Base-by-base conservation (phyloP, 2,888 invertebrate species). In the Octonoba sinensis region DNA sequence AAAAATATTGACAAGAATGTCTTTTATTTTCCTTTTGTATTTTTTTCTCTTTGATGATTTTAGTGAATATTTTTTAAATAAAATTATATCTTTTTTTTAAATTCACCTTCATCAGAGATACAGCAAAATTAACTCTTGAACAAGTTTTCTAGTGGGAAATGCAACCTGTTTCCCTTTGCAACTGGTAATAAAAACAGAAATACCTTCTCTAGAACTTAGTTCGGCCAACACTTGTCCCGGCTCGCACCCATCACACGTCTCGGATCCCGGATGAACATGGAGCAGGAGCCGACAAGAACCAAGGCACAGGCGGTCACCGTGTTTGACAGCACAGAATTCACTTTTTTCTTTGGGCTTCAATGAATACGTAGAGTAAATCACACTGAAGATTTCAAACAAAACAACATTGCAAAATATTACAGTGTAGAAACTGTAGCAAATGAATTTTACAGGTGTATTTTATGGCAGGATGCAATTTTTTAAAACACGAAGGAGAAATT, bases 221-320 rank as follows among this genome's bases (percentile, higher is more conserved):
- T 76, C 82, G 3, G 88, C 87, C 76, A 86, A 86, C 16, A 89
- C 87, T 60, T 88, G 90, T 0, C 97, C 97, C 0, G 98, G 97
- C 88, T 98, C 97, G 89, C 98, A 99, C 83, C 94, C 92, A 0
- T 94, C 94, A 87, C 98, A 99, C 0, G 97, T 98, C 86, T 95
- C 94, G 84, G 92, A 92, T 0, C 96, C 96, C 3, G 92, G 91
- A 87, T 97, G 97, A 82, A 97, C 92, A 87, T 96, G 96, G 86
- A 96, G 94, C 4, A 95, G 87, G 0, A 96, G 88, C 0, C 94
- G 94, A 83, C 92, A 92, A 66, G 86, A 86, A 13, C 94, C 95
- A 8, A 93, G 86, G 86, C 92, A 91, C 67, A 94, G 86, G 1
- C 89, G 89, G 86, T 93, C 93, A 15, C 93, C 93, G 86, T 95